Conservation (phyloP, 2,888 invertebrate genomes). For the Seira musarum region DNA sequence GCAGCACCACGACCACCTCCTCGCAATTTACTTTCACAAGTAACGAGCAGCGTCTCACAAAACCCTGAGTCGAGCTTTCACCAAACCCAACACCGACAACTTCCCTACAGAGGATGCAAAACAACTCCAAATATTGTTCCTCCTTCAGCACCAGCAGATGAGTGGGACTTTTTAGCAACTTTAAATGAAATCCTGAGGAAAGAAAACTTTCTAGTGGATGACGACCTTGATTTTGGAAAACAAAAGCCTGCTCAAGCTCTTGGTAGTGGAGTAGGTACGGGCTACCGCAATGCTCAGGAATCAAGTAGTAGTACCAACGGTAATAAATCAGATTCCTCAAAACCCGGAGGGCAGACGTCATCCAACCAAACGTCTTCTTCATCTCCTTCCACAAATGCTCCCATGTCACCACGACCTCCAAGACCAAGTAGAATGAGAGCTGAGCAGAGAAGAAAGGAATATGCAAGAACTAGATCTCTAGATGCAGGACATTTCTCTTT, state of each 20-base stretch:
- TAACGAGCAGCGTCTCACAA: background rate
- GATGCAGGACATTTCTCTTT: conserved; percentile 56
- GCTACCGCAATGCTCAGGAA: too few species aligned
- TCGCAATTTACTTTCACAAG: background rate
- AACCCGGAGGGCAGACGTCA: background rate
- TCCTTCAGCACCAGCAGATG: conserved; percentile 40
- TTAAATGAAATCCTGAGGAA: conserved; percentile 67
- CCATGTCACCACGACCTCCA: conserved; percentile 66
- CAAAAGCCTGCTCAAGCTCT: background rate
- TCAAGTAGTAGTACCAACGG: too few species aligned
- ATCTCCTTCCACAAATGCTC: conserved; percentile 28
- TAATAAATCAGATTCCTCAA: background rate
- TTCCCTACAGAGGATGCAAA: conserved; percentile 58
- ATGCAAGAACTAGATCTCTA: conserved; percentile 65
- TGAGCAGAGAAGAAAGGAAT: conserved; percentile 61
- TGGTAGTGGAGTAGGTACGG: too few species aligned
- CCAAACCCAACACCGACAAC: conserved; percentile 22
- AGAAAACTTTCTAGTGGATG: conserved; percentile 67
- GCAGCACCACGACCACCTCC: background rate
- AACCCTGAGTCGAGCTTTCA: background rate
- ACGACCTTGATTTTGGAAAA: conserved; percentile 41
- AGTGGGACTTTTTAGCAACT: conserved; percentile 68
- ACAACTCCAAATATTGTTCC: conserved; percentile 47
- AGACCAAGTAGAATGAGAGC: conserved; percentile 59
- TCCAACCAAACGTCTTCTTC: background rate